Base-by-base conservation (phyloP, 2,113 vertebrate species). In the Sisor rabdophorus region DNA sequence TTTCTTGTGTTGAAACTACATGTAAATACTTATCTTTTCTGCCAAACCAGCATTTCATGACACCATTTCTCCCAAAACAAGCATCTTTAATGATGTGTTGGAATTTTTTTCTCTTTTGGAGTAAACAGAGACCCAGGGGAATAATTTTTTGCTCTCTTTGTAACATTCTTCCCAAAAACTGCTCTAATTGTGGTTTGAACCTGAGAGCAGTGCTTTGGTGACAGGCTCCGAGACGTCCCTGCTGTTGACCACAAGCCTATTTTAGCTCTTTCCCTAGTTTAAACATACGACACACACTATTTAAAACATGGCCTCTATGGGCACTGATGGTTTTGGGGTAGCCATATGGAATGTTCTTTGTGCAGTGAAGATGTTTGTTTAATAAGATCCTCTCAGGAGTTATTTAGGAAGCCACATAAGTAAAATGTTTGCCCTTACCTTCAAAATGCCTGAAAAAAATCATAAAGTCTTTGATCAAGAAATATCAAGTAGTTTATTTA, bases 151-250 rank as follows among this genome's bases (percentile, higher is more conserved):
- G 75, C 81, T 69, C 60, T 70, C 44, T 58, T 82, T 81, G 83
- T 15, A 53, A 81, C 83, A 82, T 86, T 80, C 79, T 74, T 73
- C 67, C 52, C 56, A 48, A 76, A 79, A 80, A 77, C 67, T 50
- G 79, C 77, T 85, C 67, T 82, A 84, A 84, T 85, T 85, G 85
- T 82, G 83, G 85, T 80, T 75, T 84, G 63, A 85, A 84, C 82
- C 82, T 84, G 80, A 84, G 80, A 79, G 54, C 76, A 67, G 67
- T 61, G 80, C 78, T 76, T 70, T 80, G 76, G 77, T 77, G 82
- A 81, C 77, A 63, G 84, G 71, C 81, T 83, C 78, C 64, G 47
- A 68, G 73, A 69, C 77, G 79, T 80, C 81, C 79, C 83, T 20
- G 76, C 52, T 58, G 76, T 73, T 71, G 75, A 87, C 86, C 83